Percentiles rank a stretch among this genome's conserved stretches.
These are phyloP conservation scores for Drosophila colorata DNA, from an alignment of 2,888 invertebrate genomes.

Conservation along the genomic window DNA sequence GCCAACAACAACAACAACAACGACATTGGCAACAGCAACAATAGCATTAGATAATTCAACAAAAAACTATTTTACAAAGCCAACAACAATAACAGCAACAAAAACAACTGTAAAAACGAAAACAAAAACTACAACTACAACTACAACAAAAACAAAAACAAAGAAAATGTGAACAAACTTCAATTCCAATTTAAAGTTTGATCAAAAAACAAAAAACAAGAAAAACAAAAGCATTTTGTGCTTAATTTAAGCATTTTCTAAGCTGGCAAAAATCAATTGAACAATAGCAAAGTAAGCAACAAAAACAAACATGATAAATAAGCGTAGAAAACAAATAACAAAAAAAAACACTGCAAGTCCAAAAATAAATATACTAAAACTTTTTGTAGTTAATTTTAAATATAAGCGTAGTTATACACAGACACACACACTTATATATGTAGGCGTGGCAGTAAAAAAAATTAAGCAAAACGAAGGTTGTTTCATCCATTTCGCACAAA, in stretches of 20 bases:
- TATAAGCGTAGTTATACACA: conserved; percentile 62
- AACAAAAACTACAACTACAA: conserved; percentile 25
- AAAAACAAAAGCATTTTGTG: conserved; percentile 45
- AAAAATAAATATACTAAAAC: conserved; percentile 66
- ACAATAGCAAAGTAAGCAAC: conserved; percentile 48
- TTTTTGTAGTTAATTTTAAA: conserved; percentile 75
- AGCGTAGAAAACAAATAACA: conserved; percentile 25
- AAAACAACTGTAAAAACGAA: conserved; percentile 46
- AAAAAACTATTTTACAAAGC: conserved; percentile 44
- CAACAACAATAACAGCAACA: conserved; percentile 30
- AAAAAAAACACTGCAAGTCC: conserved; percentile 64
- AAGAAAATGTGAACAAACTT: conserved; percentile 41
- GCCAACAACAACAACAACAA: conserved; percentile 72
- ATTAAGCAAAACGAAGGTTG: conserved; percentile 49
- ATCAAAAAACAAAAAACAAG: conserved; percentile 23
- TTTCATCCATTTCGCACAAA: conserved; percentile 52
- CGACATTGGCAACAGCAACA: conserved; percentile 60
- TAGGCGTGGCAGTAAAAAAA: conserved; percentile 51
- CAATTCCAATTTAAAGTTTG: conserved; percentile 64
- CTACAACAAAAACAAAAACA: conserved; percentile 31
- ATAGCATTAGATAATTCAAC: conserved; percentile 81
- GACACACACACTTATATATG: conserved; percentile 23
- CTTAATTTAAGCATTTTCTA: conserved; percentile 49
- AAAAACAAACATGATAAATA: conserved; percentile 33
- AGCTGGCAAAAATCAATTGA: conserved; percentile 46